Conservation (phyloP, 2,888 invertebrate genomes). For the Serripes groenlandicus region DNA sequence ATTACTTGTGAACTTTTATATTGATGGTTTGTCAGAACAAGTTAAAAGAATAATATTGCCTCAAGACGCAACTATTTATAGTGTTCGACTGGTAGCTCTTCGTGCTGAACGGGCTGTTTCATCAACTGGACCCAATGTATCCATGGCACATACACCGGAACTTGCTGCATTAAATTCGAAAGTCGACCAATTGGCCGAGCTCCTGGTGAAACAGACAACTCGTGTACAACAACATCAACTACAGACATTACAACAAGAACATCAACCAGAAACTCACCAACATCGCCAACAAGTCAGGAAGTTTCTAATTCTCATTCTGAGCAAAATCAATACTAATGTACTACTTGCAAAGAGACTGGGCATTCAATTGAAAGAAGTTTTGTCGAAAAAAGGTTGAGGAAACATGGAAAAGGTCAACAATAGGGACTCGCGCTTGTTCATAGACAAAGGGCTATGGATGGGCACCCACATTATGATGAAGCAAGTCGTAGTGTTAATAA, state of each 20-base stretch:
- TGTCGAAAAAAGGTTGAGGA: neutral
- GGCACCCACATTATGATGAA: constrained; percentile 3
- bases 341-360: constrained; percentile 2
- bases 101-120: constrained; percentile 14
- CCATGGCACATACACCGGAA: neutral
- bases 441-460: constrained; percentile 10
- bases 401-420: neutral
- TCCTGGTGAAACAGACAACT: neutral
- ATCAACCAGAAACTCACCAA: neutral
- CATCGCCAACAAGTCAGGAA: neutral
- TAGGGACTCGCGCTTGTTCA: constrained; percentile 20
- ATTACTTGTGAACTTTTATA: neutral
- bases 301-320: constrained; percentile 6
- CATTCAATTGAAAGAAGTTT: constrained; percentile 9
- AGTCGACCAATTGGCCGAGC: neutral
- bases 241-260: neutral
- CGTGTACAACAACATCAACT: neutral
- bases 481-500: neutral
- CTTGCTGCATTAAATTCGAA: neutral
- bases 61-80: constrained; percentile 8
- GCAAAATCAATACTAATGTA: neutral
- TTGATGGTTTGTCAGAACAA: neutral
- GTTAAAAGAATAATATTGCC: constrained; percentile 29
- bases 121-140: neutral
- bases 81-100: constrained; percentile 2